Base-by-base conservation (phyloP, 2,113 vertebrate genomes). In the Cyprinodon variegatus region DNA sequence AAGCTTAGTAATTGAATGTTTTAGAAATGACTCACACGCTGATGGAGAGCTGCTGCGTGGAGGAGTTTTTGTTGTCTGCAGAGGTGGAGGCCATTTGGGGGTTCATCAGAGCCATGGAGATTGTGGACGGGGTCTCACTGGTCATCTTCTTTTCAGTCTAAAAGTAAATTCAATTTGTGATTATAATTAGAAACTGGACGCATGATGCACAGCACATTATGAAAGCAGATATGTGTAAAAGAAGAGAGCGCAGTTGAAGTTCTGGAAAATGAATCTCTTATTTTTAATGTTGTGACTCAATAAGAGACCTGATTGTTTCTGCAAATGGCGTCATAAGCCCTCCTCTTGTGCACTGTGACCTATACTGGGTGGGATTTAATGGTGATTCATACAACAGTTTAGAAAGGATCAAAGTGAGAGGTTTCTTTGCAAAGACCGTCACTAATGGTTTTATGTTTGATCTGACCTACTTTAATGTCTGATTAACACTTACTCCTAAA, bases 1-100 rank as follows among this genome's bases (percentile, higher is more conserved):
- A 22, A 75, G 62, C 50, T 12, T 3, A 68, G 61, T 80, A 76
- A 66, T 59, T 62, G 65, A 48, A 53, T 37, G 59, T 83, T 66
- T 77, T 46, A 76, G 62, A 81, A 39, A 41, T 87, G 81, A 94
- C 94, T 95, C 80, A 95, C 94, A 95, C 94, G 17, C 91, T 95
- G 93, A 95, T 95, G 74, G 94, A 94, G 61, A 95, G 93, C 78
- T 94, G 94, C 85, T 95, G 94, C 2, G 91, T 93, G 86, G 92
- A 88, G 77, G 93, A 83, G 89, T 83, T 91, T 75, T 84, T 94
- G 86, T 86, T 70, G 40, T 95, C 94, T 59, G 90, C 53, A 38
- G 90, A 89, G 57, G 88, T 65, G 36, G 91, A 83, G 59, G 88
- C 72, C 74, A 88, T 68, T 72, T 94, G 92, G 36, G 94, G 93